phyloP scores from a whole-genome alignment of 2,113 vertebrate genomes.

The Raja brachyura region DNA sequence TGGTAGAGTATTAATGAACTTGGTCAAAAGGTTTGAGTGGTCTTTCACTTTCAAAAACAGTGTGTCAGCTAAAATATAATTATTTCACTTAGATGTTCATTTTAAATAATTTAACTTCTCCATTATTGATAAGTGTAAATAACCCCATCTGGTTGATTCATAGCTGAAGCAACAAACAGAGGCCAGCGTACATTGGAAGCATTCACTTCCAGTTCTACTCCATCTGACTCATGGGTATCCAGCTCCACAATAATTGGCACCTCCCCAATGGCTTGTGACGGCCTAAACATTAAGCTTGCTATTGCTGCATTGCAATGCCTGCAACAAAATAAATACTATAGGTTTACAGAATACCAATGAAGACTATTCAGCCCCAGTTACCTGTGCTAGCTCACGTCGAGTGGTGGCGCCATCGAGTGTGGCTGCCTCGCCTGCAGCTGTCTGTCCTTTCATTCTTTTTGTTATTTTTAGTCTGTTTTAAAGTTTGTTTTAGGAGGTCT shows the following conservation, averaged over 20 bases:
- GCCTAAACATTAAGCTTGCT: background rate
- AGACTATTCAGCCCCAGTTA: background rate
- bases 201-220: background rate
- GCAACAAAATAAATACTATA: background rate
- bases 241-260: background rate
- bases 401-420: too few relatives aligned
- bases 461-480: too few relatives aligned
- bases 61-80: background rate
- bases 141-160: background rate
- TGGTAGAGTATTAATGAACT: background rate
- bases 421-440: too few relatives aligned
- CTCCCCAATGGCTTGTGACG: background rate
- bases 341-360: background rate
- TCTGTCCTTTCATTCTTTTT: too few relatives aligned
- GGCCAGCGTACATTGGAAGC: background rate
- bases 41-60: background rate
- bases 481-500: too few relatives aligned
- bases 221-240: background rate
- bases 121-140: slow-evolving; percentile 16
- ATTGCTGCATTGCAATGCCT: background rate
- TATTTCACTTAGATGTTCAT: background rate
- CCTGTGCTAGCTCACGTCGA: background rate
- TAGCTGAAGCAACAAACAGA: background rate
- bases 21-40: background rate
- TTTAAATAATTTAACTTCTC: slow-evolving; percentile 4